These are phyloP conservation scores for Dynastes tityus DNA, from an alignment of 2,888 invertebrate species.

Conservation along the genomic window DNA sequence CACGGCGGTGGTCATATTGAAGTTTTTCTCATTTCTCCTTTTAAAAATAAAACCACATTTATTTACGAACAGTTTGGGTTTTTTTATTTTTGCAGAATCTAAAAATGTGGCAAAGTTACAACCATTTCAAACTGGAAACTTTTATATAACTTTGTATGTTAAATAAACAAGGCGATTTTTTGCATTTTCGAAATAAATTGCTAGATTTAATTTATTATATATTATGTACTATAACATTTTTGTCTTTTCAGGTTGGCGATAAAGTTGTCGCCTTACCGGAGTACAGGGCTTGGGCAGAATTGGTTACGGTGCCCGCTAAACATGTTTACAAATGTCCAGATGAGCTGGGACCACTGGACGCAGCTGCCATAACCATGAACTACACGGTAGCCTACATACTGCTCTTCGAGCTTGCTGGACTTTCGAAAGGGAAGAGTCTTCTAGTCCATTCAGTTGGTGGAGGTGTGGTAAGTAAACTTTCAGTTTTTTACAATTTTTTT, in stretches of 20 bases:
- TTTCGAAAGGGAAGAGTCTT: conserved; percentile 85
- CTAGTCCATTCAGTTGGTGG: conserved; percentile 91
- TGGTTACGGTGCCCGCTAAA: conserved; percentile 85
- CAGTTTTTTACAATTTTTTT: neutral
- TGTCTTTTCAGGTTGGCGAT: conserved; percentile 79
- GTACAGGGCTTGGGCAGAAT: conserved; percentile 90
- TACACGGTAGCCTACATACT: conserved; percentile 90
- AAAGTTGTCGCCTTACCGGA: conserved; percentile 89
- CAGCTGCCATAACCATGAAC: conserved; percentile 88
- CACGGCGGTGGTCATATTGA: no score
- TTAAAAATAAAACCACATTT: no score
- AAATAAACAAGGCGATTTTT: no score
- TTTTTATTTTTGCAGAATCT: no score
- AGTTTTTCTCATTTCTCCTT: no score
- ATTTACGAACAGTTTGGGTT: no score
- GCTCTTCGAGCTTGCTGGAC: conserved; percentile 87
- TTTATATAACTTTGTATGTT: no score
- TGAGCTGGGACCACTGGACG: conserved; percentile 84
- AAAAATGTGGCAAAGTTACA: no score
- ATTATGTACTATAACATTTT: neutral
- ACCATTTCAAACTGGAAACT: no score
- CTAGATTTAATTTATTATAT: no score
- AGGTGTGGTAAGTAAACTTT: conserved; percentile 82
- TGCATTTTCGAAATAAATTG: no score
- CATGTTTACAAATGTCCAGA: conserved; percentile 77